Evolutionary conservation across 2,797 vertebrate species (phyloP).

Genomic region (Chrysocyon brachyurus): DNA sequence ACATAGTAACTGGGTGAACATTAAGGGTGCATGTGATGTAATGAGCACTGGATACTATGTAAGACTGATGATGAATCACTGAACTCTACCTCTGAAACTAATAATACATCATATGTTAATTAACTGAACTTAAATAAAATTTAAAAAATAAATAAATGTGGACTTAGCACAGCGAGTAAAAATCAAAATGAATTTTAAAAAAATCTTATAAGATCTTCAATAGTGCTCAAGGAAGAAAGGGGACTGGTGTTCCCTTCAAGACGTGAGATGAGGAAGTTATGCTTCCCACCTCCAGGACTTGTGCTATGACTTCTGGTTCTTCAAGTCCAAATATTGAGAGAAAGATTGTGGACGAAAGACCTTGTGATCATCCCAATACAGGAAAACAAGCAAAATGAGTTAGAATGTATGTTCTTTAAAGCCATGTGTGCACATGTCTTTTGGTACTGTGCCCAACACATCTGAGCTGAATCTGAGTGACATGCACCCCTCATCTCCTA

Average conservation of each 20-base stretch:
- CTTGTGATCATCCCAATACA: conserved; percentile 93
- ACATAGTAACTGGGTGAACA: too few relatives aligned
- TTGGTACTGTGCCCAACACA: conserved; percentile 92
- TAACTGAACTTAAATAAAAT: too few relatives aligned
- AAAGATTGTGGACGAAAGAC: conserved; percentile 86
- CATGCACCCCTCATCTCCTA: conserved; percentile 82
- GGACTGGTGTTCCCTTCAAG: neutral
- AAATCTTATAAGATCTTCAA: neutral
- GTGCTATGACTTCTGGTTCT: neutral
- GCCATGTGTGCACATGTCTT: conserved; percentile 92
- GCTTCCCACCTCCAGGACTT: neutral
- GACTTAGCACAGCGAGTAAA: too few relatives aligned
- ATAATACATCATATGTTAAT: too few relatives aligned
- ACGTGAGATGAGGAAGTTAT: neutral
- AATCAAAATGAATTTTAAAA: too few relatives aligned
- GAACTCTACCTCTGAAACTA: too few relatives aligned
- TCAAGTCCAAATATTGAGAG: neutral
- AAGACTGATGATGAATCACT: too few relatives aligned
- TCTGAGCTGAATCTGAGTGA: conserved; percentile 89
- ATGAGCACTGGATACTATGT: too few relatives aligned
- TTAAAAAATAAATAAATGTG: too few relatives aligned
- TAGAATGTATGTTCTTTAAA: conserved; percentile 93
- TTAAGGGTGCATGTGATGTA: too few relatives aligned
- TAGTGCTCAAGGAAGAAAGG: too few relatives aligned
- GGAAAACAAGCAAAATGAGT: conserved; percentile 95